These are phyloP conservation scores for Pao palembangensis DNA, from an alignment of 2,113 vertebrate genomes.

Conservation along the genomic window DNA sequence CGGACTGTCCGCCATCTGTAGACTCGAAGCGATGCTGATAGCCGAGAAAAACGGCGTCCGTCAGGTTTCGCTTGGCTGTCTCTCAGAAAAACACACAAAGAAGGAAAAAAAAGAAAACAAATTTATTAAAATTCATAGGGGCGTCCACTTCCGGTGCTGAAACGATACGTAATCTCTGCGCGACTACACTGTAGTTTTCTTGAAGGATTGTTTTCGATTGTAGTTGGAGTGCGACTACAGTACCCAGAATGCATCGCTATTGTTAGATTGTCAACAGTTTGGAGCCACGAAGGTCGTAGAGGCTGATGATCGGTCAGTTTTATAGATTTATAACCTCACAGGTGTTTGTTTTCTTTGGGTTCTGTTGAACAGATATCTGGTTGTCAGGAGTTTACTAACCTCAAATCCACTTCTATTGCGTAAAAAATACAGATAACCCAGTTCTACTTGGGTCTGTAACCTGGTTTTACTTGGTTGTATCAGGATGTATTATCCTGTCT, in stretches of 20 bases:
- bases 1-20: constrained; percentile 12
- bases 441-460: not conserved
- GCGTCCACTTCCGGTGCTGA: constrained; percentile 16
- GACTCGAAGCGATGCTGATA: not conserved
- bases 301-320: constrained; percentile 46
- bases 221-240: constrained; percentile 1
- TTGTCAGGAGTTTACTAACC: not conserved
- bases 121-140: constrained; percentile 51
- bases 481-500: too few relatives aligned
- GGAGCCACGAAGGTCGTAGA: constrained; percentile 25
- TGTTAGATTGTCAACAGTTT: constrained; percentile 18
- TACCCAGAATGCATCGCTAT: constrained; percentile 27
- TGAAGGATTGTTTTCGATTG: fast-evolving
- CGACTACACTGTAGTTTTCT: constrained; percentile 3
- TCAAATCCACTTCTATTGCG: not conserved
- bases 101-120: constrained; percentile 20
- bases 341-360: not conserved
- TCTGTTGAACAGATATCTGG: not conserved
- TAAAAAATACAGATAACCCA: too few relatives aligned
- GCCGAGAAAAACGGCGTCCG: not conserved
- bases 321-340: not conserved
- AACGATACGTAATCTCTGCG: not conserved
- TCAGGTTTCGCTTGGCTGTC: not conserved
- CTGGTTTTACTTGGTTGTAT: not conserved
- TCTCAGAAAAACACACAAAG: not conserved